Evolutionary conservation across 2,113 vertebrate species (phyloP), one percentile per base, ranked within the genome.

Genomic region (Nothoprocta pentlandii): DNA sequence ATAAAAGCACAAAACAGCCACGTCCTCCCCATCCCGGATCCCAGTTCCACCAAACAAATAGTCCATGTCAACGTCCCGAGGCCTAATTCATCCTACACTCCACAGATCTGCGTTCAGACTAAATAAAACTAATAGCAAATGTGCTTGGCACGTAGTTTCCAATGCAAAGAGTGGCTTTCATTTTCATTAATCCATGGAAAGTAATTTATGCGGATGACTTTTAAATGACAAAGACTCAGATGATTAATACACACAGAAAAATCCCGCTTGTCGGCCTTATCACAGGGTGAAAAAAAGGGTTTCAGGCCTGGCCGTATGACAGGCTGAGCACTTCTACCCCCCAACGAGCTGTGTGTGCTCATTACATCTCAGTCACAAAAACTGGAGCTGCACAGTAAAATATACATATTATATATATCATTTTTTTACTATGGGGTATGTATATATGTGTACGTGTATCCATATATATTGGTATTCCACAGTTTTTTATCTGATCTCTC

Each of bases 241-340:
- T 86, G 82, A 95, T 91, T 86, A 90, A 94, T 68, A 46, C 34
- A 16, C 34, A 20, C 14, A 63, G 63, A 51, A 90, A 71, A 76
- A 82, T 9, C 41, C 56, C 21, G 34, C 42, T 77, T 80, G 21
- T 87, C 28, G 91, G 82, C 73, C 87, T 89, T 39, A 49, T 22
- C 49, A 87, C 76, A 75, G 67, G n/a, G 4, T 39, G 80, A 83
- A 71, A 94, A 91, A 87, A 54, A 49, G 49, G 51, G 69, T 94
- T 94, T 69, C 32, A 4, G 87, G 80, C 79, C 82, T 90, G 92
- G 71, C 44, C 83, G 28, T 51, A 46, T 80, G 87, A 80, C 91
- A 90, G 70, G 34, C 86, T 56, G 69, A 94, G 91, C 71, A 67
- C 70, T 89, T 91, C 84, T 70, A 87, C 67, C 91, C 96, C 90